Percentiles rank a stretch among this genome's conserved stretches.
These are phyloP conservation scores for Epinephelus cyanopodus DNA, from an alignment of 2,113 vertebrate species.

Conservation along the genomic window DNA sequence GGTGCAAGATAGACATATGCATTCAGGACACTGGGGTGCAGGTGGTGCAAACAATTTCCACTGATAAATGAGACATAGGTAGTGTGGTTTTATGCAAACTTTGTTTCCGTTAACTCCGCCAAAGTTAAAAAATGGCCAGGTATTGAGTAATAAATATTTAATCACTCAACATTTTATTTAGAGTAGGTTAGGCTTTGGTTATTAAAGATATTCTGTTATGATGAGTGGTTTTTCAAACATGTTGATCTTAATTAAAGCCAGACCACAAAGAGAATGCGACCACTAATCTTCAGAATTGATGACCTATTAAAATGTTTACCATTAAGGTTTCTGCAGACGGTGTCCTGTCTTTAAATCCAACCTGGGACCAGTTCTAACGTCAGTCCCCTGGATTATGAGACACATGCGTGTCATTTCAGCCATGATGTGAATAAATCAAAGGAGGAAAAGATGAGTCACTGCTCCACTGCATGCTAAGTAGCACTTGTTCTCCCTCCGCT, in stretches of 20 bases:
- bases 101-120: neutral
- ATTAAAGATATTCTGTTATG: neutral
- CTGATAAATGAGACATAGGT: slow-evolving; percentile 3
- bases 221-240: neutral
- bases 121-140: slow-evolving; percentile 2
- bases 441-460: slow-evolving; percentile 76
- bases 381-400: slow-evolving; percentile 44
- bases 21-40: slow-evolving; percentile 25
- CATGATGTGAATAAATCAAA: slow-evolving; percentile 70
- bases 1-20: slow-evolving; percentile 19
- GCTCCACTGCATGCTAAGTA: slow-evolving; percentile 58
- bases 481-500: slow-evolving; percentile 61
- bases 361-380: neutral
- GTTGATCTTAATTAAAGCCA: slow-evolving; percentile 28
- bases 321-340: slow-evolving; percentile 19
- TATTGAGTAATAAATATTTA: slow-evolving; percentile 43
- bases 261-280: neutral
- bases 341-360: slow-evolving; percentile 29
- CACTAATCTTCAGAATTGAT: slow-evolving; percentile 20
- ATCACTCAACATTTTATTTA: slow-evolving; percentile 1
- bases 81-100: slow-evolving; percentile 21
- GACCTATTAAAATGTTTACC: slow-evolving; percentile 6
- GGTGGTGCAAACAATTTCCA: slow-evolving; percentile 37
- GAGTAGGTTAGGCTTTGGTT: neutral
- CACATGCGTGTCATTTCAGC: slow-evolving; percentile 58